These are phyloP conservation scores for Conus betulinus DNA, from an alignment of 1,140 invertebrate genomes.

Conservation along the genomic window DNA sequence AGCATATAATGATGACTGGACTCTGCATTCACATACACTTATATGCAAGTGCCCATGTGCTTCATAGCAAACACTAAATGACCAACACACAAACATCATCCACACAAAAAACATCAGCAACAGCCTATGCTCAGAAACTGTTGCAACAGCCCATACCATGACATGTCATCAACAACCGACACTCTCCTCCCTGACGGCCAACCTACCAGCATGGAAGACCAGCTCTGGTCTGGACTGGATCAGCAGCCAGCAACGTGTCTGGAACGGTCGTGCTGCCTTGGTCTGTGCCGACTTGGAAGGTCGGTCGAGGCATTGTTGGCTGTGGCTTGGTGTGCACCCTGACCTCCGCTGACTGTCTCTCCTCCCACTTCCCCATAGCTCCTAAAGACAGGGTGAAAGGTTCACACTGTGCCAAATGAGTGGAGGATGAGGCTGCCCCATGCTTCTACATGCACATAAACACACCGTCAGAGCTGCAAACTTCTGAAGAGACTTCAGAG, in stretches of 20 bases:
- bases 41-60: background rate
- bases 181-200: background rate
- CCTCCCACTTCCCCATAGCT: background rate
- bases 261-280: background rate
- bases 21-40: background rate
- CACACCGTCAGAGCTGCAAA: too few species aligned
- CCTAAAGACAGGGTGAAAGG: background rate
- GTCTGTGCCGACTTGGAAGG: background rate
- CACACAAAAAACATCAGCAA: too few species aligned
- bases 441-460: too few species aligned
- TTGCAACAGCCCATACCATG: too few species aligned
- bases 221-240: slow-evolving; percentile 65
- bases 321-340: background rate
- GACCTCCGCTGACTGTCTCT: background rate
- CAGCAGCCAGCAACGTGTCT: slow-evolving; percentile 6
- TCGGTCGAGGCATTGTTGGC: background rate
- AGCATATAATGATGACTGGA: background rate
- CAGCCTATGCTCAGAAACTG: too few species aligned
- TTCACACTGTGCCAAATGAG: too few species aligned
- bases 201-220: slow-evolving; percentile 67
- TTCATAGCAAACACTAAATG: too few species aligned
- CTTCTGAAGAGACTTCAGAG: too few species aligned
- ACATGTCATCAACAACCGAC: too few species aligned
- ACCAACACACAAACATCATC: too few species aligned
- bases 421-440: too few species aligned